These are phyloP conservation scores for Callaeas wilsoni DNA, from an alignment of 2,113 vertebrate genomes.

Conservation along the genomic window DNA sequence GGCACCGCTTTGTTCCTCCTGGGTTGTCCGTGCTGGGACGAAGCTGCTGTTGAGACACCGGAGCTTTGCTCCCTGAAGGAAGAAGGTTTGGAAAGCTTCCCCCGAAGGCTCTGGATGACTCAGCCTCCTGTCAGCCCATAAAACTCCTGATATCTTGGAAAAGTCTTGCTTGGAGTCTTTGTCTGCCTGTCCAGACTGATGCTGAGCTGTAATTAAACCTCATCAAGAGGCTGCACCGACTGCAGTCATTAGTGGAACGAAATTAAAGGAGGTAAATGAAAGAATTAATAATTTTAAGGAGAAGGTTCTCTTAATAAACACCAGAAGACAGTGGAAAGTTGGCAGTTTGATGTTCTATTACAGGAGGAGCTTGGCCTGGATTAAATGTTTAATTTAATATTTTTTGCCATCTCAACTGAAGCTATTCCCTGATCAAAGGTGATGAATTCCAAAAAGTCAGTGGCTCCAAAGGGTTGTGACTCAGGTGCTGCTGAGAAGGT, in stretches of 20 bases:
- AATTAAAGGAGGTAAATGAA: conserved; percentile 9
- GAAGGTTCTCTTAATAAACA: not conserved
- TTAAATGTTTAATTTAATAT: not conserved
- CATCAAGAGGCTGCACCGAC: not conserved
- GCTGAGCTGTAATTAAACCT: not conserved
- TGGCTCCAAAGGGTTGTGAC: not conserved
- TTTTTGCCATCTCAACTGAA: not conserved
- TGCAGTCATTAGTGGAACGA: not conserved
- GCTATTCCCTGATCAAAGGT: not conserved
- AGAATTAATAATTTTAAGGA: not conserved
- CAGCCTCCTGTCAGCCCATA: not conserved
- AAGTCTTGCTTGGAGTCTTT: not conserved
- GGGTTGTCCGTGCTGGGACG: not conserved
- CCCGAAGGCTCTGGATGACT: not conserved
- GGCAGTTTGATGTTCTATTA: not conserved
- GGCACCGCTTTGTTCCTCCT: not conserved
- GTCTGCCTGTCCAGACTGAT: not conserved
- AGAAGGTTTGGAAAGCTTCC: not conserved
- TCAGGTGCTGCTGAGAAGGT: not conserved
- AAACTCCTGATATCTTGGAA: not conserved
- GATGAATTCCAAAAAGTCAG: not conserved
- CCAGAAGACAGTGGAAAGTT: not conserved
- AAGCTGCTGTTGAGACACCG: not conserved
- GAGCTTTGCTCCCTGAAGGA: not conserved
- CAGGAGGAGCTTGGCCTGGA: not conserved